Evolutionary conservation across 2,797 vertebrate genomes (phyloP), one percentile per base, ranked within the genome.

Genomic region (Thripadectes ignobilis): DNA sequence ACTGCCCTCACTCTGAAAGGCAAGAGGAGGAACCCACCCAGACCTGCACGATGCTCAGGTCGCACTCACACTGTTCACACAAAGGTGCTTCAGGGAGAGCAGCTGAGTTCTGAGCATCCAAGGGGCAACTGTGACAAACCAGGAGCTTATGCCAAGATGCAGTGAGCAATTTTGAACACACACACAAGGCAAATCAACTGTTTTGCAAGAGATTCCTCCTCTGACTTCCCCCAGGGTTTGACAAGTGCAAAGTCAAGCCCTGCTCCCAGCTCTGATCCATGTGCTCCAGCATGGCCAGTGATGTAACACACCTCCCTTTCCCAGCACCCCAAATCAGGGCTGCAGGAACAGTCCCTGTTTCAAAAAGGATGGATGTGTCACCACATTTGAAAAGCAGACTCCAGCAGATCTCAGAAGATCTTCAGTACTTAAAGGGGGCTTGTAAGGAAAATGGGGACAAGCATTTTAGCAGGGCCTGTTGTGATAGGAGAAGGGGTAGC

Each of bases 61-160:
- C 30, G 49, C 4, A 1, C 38, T 57, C 38, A 52, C 38, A 4
- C 13, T 34, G 43, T 22, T 77, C 77, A 30, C 21, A 46, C 27
- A 4, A 1, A 36, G 26, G 43, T 48, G 55, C 12, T 67, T 26
- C 1, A 1, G n/a, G 45, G 16, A 76, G 51, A 59, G 43, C 29
- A 54, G 52, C 36, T 23, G 49, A 52, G 54, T 4, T 9, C 52
- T 68, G 51, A 82, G 81, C 63, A 66, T 18, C 74, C 59, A 23
- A 38, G 36, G 38, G 29, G 54, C 0, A 1, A 24, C 36, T 3
- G 3, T 6, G 36, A 69, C 63, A 68, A 12, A 20, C n/a, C 7
- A 3, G 52, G 51, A 81, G 66, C 5, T 32, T 2, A 29, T 27
- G 24, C 14, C 75, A 73, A 57, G 26, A 8, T 45, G n/a, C 2